Evolutionary conservation across 1,140 invertebrate species (phyloP), one percentile per base, ranked within the genome.

Genomic region (Philotrypesis tridentata): DNA sequence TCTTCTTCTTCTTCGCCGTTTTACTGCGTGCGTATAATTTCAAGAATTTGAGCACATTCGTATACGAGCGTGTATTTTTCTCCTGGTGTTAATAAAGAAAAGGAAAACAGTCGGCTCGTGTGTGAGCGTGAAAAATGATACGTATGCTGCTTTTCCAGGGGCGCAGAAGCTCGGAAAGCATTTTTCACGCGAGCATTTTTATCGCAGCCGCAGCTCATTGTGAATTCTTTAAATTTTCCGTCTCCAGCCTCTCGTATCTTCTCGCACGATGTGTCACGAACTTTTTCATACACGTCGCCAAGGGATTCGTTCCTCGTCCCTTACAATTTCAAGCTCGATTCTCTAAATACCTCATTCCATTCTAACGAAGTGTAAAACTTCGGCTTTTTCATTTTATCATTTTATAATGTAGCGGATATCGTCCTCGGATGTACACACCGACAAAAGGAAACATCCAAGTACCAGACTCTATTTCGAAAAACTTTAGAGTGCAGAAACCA

Each of bases 191-290:
- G 48, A 71, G 27, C 21, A 79, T 25, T 68, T 79, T 79, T 74
- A 55, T 79, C 77, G 23, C 33, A 25, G 43, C 8, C n/a, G 27
- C n/a, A n/a, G n/a, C 43, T 68, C 43, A 21, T 79, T 70, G 48
- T 71, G 70, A 79, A 71, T 79, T 70, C 67, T 60, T 60, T 68
- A 40, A 70, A 71, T 60, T 68, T 14, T 23, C 23, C 43, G 25
- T 23, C 40, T 71, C 25, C 48, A 9, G 61, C 23, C 29, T 33
- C 17, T 67, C 25, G n/a, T 40, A 65, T 67, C 37, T 29, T 43
- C 63, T 37, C 68, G 25, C 29, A 9, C 33, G n/a, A 33, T 37
- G 8, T 37, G 33, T 71, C 31, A 71, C 21, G 25, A 71, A 71
- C 68, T 60, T 74, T 74, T 74, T 74, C 72, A 43, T 8, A 21